phyloP scores from a whole-genome alignment of 2,113 vertebrate genomes.

The Limanda limanda region DNA sequence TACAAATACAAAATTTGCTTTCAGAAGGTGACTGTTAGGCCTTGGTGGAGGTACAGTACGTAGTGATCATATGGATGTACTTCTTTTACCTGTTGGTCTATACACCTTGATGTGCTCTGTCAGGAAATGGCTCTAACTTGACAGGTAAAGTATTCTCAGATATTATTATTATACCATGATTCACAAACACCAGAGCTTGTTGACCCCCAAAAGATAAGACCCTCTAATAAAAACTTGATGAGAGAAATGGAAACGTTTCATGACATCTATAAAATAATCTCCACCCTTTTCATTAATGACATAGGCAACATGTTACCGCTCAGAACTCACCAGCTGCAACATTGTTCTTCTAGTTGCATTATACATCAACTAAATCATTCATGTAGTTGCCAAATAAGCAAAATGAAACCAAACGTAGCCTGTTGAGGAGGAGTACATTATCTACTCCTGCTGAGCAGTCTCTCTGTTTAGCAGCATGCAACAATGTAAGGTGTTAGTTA shows the following conservation, averaged over 20 bases:
- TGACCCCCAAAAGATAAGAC: neutral
- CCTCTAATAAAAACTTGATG: neutral
- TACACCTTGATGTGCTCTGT: neutral
- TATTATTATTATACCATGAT: neutral
- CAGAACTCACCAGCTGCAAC: neutral
- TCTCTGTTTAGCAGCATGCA: neutral
- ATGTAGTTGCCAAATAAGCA: constrained; percentile 10
- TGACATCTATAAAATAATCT: neutral
- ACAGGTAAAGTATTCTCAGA: neutral
- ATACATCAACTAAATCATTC: constrained; percentile 9
- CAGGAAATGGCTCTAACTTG: neutral
- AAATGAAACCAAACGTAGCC: neutral
- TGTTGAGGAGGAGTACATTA: constrained; percentile 9
- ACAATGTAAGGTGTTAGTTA: neutral
- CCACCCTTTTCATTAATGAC: no score
- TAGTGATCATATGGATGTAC: neutral
- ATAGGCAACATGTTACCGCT: neutral
- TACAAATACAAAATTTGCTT: no score
- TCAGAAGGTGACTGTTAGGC: no score
- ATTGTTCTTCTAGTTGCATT: neutral
- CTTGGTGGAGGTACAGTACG: no score
- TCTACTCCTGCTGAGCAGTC: neutral
- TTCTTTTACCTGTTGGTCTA: neutral
- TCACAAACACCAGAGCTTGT: neutral
- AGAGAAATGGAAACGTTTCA: neutral